phyloP scores from a whole-genome alignment of 2,888 invertebrate species.

The Andrena minutula region DNA sequence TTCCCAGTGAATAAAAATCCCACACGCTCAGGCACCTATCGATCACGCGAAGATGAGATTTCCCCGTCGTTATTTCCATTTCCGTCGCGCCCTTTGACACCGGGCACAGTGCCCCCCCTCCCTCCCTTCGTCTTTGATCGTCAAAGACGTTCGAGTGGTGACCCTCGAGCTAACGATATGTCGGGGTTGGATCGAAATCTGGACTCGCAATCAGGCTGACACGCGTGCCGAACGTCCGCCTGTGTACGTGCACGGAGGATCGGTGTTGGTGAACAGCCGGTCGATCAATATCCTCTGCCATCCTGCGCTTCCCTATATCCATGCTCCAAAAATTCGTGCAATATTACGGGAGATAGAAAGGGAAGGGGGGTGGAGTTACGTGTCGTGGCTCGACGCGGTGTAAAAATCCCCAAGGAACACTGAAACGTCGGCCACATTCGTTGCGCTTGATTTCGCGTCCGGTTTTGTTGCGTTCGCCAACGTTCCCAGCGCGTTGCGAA shows the following conservation, averaged over 20 bases:
- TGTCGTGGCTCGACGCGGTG: constrained; percentile 42
- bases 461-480: constrained; percentile 37
- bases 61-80: constrained; percentile 12
- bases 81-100: constrained; percentile 32
- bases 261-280: constrained; percentile 20
- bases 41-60: constrained; percentile 6
- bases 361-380: constrained; percentile 7
- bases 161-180: constrained; percentile 37
- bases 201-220: constrained; percentile 22
- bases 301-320: constrained; percentile 14
- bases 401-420: constrained; percentile 63
- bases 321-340: constrained; percentile 56
- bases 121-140: constrained; percentile 23
- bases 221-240: constrained; percentile 16
- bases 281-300: constrained; percentile 60
- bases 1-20: neutral
- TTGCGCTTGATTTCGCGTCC: constrained; percentile 51
- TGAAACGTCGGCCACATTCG: constrained; percentile 43
- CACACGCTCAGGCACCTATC: neutral
- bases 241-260: constrained; percentile 14
- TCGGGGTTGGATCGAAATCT: constrained; percentile 30
- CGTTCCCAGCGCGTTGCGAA: constrained; percentile 20
- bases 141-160: constrained; percentile 43
- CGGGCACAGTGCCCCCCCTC: neutral
- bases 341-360: constrained; percentile 45